A percentile compares a stretch with the other conserved stretches of the same genome.
Evolutionary conservation across 2,888 invertebrate genomes (phyloP).

Genomic region (Sinohyriopsis cumingii): DNA sequence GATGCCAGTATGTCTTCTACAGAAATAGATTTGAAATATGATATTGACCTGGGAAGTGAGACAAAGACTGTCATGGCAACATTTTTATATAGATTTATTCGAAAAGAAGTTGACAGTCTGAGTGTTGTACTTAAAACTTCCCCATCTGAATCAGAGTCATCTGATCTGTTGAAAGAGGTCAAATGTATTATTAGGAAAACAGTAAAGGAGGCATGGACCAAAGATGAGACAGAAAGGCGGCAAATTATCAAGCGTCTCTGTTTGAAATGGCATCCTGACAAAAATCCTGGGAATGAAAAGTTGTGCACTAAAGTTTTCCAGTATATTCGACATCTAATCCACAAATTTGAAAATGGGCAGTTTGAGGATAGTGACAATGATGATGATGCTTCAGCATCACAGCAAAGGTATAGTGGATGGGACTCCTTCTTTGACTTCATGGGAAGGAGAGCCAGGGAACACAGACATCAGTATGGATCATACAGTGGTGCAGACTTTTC

Average conservation of each 20-base stretch:
- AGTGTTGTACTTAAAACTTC: background rate
- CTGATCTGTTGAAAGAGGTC: slow-evolving; percentile 8
- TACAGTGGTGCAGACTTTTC: background rate
- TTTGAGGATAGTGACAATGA: slow-evolving; percentile 19
- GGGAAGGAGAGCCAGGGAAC: background rate
- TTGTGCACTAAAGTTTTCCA: slow-evolving; percentile 41
- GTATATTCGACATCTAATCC: slow-evolving; percentile 31
- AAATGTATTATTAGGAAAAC: slow-evolving; percentile 25
- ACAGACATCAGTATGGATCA: background rate
- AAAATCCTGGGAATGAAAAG: slow-evolving; percentile 33
- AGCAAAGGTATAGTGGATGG: no score
- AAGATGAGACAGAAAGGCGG: slow-evolving; percentile 19
- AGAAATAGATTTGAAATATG: no score
- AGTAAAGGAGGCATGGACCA: slow-evolving; percentile 34
- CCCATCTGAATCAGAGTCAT: background rate
- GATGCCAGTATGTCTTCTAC: no score
- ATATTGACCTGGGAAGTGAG: no score
- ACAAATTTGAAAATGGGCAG: slow-evolving; percentile 29
- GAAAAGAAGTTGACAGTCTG: background rate
- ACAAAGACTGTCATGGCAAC: background rate
- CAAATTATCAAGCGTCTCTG: slow-evolving; percentile 37
- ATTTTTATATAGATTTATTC: slow-evolving; percentile 6
- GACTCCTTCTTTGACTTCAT: no score
- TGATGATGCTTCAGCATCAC: slow-evolving; percentile 4
- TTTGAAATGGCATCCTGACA: slow-evolving; percentile 51